Percentiles rank a stretch among this genome's conserved stretches.
Conservation (phyloP, 1,140 invertebrate genomes). For the Nilaparvata lugens region DNA sequence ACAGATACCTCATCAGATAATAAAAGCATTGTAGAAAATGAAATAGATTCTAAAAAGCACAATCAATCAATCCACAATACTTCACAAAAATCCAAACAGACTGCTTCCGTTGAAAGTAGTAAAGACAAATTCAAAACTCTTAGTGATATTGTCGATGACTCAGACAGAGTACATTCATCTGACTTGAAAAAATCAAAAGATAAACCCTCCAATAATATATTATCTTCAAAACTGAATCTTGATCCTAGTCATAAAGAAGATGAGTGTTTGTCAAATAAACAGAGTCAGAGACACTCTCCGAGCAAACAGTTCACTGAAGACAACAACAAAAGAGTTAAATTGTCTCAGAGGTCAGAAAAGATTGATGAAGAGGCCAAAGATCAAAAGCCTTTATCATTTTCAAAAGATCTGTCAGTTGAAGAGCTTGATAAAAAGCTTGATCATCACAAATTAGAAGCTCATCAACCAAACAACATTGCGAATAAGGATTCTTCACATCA, state of each 20-base stretch:
- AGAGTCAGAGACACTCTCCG: no score
- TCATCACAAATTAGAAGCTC: background rate
- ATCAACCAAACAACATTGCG: background rate
- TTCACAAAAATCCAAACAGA: background rate
- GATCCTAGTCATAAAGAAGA: no score
- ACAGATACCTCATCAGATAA: constrained; percentile 17
- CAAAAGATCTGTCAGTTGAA: background rate
- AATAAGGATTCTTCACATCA: background rate
- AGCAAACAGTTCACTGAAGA: no score
- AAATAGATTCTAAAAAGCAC: constrained; percentile 5
- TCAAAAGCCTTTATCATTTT: background rate
- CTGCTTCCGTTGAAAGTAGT: background rate
- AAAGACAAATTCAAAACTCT: background rate
- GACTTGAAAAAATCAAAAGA: constrained; percentile 7
- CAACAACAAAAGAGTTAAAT: no score
- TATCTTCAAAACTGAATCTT: constrained; percentile 6
- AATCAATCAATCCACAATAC: background rate
- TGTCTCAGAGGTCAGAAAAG: no score
- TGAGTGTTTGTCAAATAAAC: no score
- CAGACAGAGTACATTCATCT: constrained; percentile 9
- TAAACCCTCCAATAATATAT: constrained; percentile 13
- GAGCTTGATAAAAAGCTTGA: no score
- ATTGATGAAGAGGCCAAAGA: constrained; percentile 7
- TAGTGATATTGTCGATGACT: background rate
- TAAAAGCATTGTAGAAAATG: constrained; percentile 16